Conservation (phyloP, 2,888 invertebrate species). For the Teleogryllus oceanicus region DNA sequence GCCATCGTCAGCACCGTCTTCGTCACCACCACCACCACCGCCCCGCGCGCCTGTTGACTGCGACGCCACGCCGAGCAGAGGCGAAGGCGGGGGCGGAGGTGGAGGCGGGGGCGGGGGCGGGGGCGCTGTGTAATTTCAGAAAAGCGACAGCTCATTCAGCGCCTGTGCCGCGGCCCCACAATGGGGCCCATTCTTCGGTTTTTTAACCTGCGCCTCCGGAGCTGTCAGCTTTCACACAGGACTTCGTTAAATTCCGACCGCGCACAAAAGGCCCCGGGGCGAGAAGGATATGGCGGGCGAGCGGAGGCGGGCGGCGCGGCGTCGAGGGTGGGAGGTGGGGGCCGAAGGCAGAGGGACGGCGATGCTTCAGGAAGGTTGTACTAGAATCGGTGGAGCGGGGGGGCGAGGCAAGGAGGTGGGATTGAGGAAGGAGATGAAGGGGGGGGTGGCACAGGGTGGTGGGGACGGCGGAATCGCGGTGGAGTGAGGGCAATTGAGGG, state of each 20-base stretch:
- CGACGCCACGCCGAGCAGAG: not conserved
- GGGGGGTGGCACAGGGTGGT: too few species aligned
- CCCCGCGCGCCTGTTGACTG: not conserved
- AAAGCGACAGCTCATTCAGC: slow-evolving; percentile 18
- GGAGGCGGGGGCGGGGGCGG: not conserved
- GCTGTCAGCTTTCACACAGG: slow-evolving; percentile 18
- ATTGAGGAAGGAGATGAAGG: too few species aligned
- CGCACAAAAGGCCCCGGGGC: not conserved
- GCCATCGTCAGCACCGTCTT: not conserved
- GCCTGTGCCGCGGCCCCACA: not conserved
- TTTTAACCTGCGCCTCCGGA: slow-evolving; percentile 18
- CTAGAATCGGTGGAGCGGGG: too few species aligned
- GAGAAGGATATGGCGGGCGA: not conserved
- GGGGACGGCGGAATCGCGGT: too few species aligned
- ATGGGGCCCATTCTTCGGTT: slow-evolving; percentile 18
- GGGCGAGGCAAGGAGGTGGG: too few species aligned
- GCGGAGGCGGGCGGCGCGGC: not conserved
- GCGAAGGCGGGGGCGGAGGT: not conserved
- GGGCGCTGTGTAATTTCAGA: slow-evolving; percentile 18
- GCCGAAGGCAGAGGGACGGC: too few species aligned
- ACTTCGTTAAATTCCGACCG: slow-evolving; percentile 1
- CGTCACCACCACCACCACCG: too few species aligned
- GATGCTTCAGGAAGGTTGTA: too few species aligned
- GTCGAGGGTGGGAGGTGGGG: not conserved
- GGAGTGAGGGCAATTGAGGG: too few species aligned